Evolutionary conservation across 2,888 invertebrate genomes (phyloP).

Genomic region (Hyposoter didymator): DNA sequence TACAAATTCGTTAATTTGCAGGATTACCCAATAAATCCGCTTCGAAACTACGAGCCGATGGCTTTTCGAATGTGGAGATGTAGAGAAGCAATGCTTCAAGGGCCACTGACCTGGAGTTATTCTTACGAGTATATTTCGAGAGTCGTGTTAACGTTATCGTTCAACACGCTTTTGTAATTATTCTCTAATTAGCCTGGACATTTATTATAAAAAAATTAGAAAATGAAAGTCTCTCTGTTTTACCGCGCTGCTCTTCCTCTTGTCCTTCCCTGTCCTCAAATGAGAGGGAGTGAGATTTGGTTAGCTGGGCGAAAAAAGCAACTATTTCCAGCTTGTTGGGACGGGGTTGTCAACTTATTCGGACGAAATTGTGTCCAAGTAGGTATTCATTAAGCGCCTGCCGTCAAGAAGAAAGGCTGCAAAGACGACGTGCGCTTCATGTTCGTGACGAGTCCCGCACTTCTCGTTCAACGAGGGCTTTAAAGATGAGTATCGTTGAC

Average conservation of each 20-base stretch:
- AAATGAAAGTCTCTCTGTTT: background rate
- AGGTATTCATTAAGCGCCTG: constrained; percentile 77
- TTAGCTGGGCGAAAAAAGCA: constrained; percentile 14
- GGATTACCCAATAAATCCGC: background rate
- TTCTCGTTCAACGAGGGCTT: constrained; percentile 77
- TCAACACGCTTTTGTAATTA: background rate
- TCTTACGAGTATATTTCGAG: background rate
- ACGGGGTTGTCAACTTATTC: constrained; percentile 41
- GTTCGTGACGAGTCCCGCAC: constrained; percentile 69
- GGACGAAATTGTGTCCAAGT: constrained; percentile 66
- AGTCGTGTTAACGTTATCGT: background rate
- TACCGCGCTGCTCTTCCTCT: background rate
- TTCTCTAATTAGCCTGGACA: background rate
- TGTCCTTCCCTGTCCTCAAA: background rate
- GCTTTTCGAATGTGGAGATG: background rate
- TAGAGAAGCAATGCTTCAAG: background rate
- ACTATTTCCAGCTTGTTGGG: constrained; percentile 25
- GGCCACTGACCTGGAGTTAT: background rate
- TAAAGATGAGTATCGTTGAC: constrained; percentile 81
- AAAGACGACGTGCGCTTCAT: constrained; percentile 43
- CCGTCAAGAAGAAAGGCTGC: constrained; percentile 34
- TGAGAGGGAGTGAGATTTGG: background rate
- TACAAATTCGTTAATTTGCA: background rate
- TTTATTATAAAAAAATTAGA: background rate
- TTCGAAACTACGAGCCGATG: background rate